Conservation (phyloP, 2,888 invertebrate genomes). For the Syrphus vitripennis region DNA sequence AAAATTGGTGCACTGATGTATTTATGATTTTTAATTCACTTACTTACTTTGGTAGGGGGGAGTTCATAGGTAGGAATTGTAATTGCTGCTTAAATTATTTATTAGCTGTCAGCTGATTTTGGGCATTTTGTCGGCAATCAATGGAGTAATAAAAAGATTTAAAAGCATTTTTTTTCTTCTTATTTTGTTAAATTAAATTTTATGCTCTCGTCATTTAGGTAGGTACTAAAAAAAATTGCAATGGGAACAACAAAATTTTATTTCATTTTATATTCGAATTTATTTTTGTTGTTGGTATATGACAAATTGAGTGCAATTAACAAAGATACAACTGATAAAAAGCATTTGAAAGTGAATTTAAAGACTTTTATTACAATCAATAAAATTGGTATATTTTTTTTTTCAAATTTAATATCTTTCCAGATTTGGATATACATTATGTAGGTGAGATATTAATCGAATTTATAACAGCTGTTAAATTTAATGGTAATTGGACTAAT, state of each 20-base stretch:
- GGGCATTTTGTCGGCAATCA: slow-evolving; percentile 40
- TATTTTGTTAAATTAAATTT: neutral
- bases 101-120: slow-evolving; percentile 42
- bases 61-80: too few species aligned
- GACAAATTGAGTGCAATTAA: slow-evolving; percentile 48
- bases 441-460: neutral
- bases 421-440: neutral
- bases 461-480: neutral
- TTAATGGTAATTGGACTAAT: neutral
- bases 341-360: neutral
- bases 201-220: slow-evolving; percentile 5
- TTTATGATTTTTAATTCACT: slow-evolving; percentile 48
- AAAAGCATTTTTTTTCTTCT: slow-evolving; percentile 7
- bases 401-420: neutral
- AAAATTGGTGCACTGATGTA: neutral
- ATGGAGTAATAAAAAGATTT: slow-evolving; percentile 22
- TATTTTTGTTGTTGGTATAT: neutral
- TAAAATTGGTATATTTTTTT: neutral
- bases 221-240: slow-evolving; percentile 17
- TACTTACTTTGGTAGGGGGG: neutral
- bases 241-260: slow-evolving; percentile 12
- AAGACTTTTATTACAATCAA: neutral
- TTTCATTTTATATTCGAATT: too few species aligned
- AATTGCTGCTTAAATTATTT: neutral
- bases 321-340: slow-evolving; percentile 1